Conservation (phyloP, 2,797 vertebrate species). For the Orientallactaga sibirica region DNA sequence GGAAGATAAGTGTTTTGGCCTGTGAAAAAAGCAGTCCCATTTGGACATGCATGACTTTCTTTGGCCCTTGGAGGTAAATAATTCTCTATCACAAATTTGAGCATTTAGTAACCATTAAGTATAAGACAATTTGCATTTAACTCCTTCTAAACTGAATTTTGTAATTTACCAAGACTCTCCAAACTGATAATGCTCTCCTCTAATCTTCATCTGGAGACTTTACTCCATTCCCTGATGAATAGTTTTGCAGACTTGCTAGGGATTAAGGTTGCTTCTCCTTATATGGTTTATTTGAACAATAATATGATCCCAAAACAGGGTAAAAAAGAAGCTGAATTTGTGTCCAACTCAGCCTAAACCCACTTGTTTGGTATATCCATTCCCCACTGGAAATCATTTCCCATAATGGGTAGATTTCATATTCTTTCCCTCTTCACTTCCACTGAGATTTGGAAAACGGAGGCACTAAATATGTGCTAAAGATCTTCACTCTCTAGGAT, state of each 20-base stretch:
- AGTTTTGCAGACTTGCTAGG: conserved; percentile 60
- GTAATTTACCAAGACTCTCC: conserved; percentile 68
- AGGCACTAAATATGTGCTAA: not conserved
- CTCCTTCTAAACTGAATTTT: conserved; percentile 60
- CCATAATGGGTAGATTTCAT: not conserved
- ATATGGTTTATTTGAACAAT: conserved; percentile 61
- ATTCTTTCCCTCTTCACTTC: not conserved
- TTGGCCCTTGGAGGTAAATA: conserved; percentile 9
- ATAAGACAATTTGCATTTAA: not conserved
- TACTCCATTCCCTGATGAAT: conserved; percentile 63
- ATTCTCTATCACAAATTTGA: conserved; percentile 4
- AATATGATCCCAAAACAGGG: conserved; percentile 23
- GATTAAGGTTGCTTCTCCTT: conserved; percentile 65
- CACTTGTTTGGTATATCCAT: not conserved
- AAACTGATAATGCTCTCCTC: conserved; percentile 58
- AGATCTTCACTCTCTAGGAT: not conserved
- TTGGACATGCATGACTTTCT: not conserved
- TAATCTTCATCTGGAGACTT: conserved; percentile 64
- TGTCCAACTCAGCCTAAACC: not conserved
- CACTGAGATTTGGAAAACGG: conserved; percentile 1
- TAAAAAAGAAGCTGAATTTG: conserved; percentile 48
- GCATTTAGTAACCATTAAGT: not conserved
- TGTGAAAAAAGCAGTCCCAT: not conserved
- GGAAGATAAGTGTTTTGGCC: not conserved
- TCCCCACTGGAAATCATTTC: conserved; percentile 6